phyloP scores from a whole-genome alignment of 2,113 vertebrate genomes.

The Scartelaos histophorus region DNA sequence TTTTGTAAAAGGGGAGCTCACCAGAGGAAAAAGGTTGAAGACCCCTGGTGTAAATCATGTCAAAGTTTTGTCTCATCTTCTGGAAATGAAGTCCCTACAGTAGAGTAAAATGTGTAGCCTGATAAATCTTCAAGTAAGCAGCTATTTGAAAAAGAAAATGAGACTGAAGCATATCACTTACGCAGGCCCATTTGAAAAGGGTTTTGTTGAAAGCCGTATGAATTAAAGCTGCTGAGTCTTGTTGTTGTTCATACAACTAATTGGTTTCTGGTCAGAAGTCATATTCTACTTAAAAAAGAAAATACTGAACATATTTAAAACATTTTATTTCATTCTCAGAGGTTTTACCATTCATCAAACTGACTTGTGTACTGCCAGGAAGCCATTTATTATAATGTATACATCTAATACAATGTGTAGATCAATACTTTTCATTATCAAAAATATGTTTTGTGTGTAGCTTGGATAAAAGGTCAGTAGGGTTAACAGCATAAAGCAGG shows the following conservation, averaged over 20 bases:
- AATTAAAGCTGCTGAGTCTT: background rate
- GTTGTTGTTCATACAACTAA: too few species aligned
- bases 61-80: too few species aligned
- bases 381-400: background rate
- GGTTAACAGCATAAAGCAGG: background rate
- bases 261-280: background rate
- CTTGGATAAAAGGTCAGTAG: background rate
- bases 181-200: background rate
- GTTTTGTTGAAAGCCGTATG: background rate
- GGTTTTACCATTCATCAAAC: background rate
- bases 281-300: background rate
- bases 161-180: background rate
- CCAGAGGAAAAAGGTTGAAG: too few species aligned
- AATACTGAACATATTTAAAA: background rate
- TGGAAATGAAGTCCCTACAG: too few species aligned
- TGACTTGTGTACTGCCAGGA: background rate
- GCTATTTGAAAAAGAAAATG: background rate
- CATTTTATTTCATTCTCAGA: background rate
- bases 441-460: background rate
- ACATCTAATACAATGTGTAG: background rate
- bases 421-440: conserved; percentile 8
- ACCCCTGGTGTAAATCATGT: too few species aligned
- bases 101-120: too few species aligned
- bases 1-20: too few species aligned
- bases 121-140: background rate